Base-by-base conservation (phyloP, 2,797 vertebrate species). In the Fratercula arctica region DNA sequence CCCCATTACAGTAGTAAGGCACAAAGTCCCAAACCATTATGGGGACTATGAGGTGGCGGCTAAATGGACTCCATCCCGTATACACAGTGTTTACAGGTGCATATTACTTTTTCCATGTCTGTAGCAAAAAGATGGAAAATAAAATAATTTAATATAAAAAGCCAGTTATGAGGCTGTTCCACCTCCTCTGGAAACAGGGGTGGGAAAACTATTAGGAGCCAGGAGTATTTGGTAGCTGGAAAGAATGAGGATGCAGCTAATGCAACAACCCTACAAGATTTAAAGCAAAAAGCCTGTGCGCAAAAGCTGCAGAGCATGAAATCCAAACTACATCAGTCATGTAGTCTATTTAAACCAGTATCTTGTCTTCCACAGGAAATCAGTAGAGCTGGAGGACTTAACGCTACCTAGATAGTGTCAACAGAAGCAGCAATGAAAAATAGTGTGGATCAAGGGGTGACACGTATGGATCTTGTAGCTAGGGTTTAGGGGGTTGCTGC, bases 301-400 rank as follows among this genome's bases (percentile, higher is more conserved):
- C 50, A 82, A 78, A 96, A 76, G 23, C 63, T 92, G 60, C 37
- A 82, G 53, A 87, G 9, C 9, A 29, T 41, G 76, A 89, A 83
- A 80, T 74, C 20, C 51, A 60, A 87, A 74, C 39, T 60, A 10
- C 23, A 51, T 73, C 66, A 51, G 41, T 78, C 85, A 51, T 72
- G 41, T 51, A 31, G 37, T 70, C 39, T 91, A 17, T 75, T 85
- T 75, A 89, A 94, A 87, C 26, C 78, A 67, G 15, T 75, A 33
- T 70, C 80, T 92, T 77, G 51, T 56, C 70, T 87, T 90, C 43
- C 13, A 48, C 51, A 93, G 90, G 84, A 92, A 93, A 63, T 67
- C 56, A 33, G 28, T 73, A 87, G 81, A 92, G 51, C 56, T 90
- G 53, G 37, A 94, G 51, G 86, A 83, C 61, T 79, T 93, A 80